Percentiles rank a stretch among this genome's conserved stretches.
These are phyloP conservation scores for Orientallactaga sibirica DNA, from an alignment of 2,797 vertebrate genomes.

Conservation along the genomic window DNA sequence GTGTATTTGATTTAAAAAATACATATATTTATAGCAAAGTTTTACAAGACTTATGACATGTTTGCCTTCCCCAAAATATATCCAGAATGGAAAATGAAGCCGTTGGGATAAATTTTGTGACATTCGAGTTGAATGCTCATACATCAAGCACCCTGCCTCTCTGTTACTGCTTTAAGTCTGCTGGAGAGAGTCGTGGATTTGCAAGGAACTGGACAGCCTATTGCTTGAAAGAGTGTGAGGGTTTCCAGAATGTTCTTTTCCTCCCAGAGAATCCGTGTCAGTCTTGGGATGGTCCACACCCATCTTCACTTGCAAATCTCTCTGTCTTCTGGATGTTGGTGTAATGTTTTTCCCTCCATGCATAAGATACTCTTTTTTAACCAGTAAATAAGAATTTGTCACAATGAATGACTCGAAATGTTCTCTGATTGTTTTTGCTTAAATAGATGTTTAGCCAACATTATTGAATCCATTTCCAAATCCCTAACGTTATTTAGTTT, in stretches of 20 bases:
- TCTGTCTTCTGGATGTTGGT: background rate
- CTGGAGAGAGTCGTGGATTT: too few species aligned
- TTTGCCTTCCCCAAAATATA: background rate
- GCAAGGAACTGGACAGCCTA: fast-evolving
- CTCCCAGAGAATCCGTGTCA: fast-evolving
- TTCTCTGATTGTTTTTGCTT: background rate
- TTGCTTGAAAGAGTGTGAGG: background rate
- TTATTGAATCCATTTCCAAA: background rate
- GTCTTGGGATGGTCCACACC: background rate
- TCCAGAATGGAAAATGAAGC: background rate
- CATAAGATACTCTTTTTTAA: background rate
- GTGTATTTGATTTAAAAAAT: background rate
- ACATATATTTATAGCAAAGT: slow-evolving; percentile 1
- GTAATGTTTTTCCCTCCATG: background rate
- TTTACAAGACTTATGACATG: slow-evolving; percentile 24
- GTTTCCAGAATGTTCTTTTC: background rate
- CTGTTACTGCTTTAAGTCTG: background rate
- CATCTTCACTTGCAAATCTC: background rate
- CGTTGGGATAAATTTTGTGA: background rate
- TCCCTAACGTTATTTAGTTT: background rate
- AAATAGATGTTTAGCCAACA: background rate
- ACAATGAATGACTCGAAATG: background rate
- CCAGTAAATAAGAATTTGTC: background rate
- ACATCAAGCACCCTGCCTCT: too few species aligned
- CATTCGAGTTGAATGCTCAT: fast-evolving